Conservation (phyloP, 92 coral and sea anemone genomes). For the Palythoa heliodiscus region DNA sequence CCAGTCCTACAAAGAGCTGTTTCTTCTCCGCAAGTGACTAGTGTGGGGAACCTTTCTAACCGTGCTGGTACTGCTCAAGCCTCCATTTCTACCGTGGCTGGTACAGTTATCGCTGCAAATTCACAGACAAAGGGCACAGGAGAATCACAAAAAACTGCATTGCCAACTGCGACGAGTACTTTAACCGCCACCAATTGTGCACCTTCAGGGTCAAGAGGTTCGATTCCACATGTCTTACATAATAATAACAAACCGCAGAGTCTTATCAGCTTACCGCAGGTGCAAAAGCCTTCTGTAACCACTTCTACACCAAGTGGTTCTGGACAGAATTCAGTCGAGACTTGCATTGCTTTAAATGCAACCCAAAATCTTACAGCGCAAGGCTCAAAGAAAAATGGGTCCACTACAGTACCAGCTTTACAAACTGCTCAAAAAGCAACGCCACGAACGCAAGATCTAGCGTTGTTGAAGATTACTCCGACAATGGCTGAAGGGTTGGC, state of each 20-base stretch:
- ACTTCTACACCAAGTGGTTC: neutral
- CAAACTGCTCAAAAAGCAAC: neutral
- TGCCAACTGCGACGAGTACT: neutral
- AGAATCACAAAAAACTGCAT: no score
- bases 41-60: neutral
- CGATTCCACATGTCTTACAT: neutral
- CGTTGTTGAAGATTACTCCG: constrained; percentile 17
- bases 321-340: neutral
- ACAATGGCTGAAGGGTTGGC: constrained; percentile 16
- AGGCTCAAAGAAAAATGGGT: neutral
- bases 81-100: neutral
- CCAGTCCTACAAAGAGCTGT: neutral
- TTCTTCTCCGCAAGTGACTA: neutral
- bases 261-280: neutral
- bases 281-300: neutral
- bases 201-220: neutral
- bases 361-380: neutral
- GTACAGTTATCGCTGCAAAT: neutral
- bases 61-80: neutral
- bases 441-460: neutral
- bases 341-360: neutral
- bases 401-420: neutral
- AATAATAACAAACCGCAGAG: neutral
- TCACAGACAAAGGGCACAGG: neutral
- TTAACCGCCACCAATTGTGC: neutral